Conservation (phyloP, 2,113 vertebrate species). For the Xenotilapia flavipinnis region DNA sequence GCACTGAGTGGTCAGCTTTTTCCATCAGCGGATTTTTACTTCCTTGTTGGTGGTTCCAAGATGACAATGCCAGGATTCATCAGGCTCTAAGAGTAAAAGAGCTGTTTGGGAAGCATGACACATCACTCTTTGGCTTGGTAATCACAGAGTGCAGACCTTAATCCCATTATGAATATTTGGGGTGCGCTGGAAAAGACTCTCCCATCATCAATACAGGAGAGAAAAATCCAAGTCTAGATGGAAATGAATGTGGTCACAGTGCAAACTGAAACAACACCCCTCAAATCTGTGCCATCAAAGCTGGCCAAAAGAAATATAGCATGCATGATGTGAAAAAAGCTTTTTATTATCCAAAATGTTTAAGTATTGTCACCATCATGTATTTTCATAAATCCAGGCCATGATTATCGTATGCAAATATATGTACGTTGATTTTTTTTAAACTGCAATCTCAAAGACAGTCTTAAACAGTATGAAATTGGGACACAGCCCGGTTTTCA, state of each 20-base stretch:
- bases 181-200: background rate
- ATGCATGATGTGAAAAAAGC: background rate
- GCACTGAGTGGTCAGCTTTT: background rate
- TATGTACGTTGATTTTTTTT: background rate
- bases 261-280: background rate
- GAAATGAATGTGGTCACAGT: background rate
- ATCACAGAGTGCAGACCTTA: background rate
- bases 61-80: background rate
- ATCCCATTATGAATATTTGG: background rate
- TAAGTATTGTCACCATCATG: background rate
- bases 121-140: background rate
- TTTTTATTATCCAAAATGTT: background rate
- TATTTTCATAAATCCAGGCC: background rate
- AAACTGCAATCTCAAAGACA: background rate
- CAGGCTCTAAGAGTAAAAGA: background rate
- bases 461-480: background rate
- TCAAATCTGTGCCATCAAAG: background rate
- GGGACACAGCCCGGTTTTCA: conserved; percentile 13
- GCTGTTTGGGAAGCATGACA: background rate
- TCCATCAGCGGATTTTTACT: background rate
- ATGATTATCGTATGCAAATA: background rate
- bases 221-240: background rate
- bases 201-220: background rate
- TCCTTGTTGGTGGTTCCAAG: background rate
- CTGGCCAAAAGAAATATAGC: background rate